Conservation (phyloP, 2,113 vertebrate species). For the Osmerus eperlanus region DNA sequence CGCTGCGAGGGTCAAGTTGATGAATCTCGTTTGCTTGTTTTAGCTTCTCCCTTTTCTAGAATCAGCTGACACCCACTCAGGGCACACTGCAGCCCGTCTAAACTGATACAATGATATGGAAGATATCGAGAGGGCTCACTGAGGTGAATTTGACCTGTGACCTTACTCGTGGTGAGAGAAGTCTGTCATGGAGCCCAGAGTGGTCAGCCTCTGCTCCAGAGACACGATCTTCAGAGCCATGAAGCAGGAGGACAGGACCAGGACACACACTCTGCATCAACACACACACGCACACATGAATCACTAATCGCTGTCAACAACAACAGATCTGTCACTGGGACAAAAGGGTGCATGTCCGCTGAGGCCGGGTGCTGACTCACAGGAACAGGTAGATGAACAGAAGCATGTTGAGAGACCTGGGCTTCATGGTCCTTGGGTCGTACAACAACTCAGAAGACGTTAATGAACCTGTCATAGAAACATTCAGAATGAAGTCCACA, state of each 20-base stretch:
- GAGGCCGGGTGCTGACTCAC: constrained; percentile 71
- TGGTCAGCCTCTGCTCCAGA: constrained; percentile 81
- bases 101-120: neutral
- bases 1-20: too few relatives aligned
- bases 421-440: constrained; percentile 66
- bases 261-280: constrained; percentile 77
- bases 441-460: constrained; percentile 44
- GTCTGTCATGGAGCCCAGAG: constrained; percentile 71
- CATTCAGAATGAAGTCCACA: neutral
- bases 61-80: too few relatives aligned
- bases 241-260: constrained; percentile 88
- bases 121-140: neutral
- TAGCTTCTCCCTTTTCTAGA: too few relatives aligned
- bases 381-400: constrained; percentile 84
- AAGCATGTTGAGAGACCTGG: constrained; percentile 75
- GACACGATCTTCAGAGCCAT: constrained; percentile 84
- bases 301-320: too few relatives aligned
- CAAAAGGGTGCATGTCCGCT: neutral
- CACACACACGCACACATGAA: constrained; percentile 22
- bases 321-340: too few relatives aligned
- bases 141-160: neutral
- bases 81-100: too few relatives aligned
- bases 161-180: constrained; percentile 78
- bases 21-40: too few relatives aligned
- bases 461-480: neutral